Evolutionary conservation across 2,113 vertebrate species (phyloP).

Genomic region (Terrapene triunguis): DNA sequence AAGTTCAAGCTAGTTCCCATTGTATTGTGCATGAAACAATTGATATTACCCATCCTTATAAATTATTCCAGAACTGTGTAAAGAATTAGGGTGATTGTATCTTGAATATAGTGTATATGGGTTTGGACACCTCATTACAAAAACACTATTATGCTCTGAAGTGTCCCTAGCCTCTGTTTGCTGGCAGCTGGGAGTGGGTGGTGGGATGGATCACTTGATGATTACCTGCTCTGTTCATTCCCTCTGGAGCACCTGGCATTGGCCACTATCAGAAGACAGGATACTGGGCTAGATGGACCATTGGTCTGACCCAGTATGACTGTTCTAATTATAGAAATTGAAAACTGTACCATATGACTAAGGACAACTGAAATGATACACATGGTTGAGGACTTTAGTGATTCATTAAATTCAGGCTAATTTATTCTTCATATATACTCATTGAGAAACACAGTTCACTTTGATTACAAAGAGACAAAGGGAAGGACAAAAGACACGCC

Average conservation of each 20-base stretch:
- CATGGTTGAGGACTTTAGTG: not conserved
- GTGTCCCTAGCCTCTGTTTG: too few relatives aligned
- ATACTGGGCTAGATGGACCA: too few relatives aligned
- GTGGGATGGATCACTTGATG: too few relatives aligned
- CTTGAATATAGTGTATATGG: not conserved
- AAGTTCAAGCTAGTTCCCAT: not conserved
- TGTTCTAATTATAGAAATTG: not conserved
- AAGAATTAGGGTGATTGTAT: not conserved
- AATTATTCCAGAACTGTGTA: not conserved
- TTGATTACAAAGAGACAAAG: not conserved
- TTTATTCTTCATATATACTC: not conserved
- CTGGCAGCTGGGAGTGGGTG: too few relatives aligned
- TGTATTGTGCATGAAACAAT: not conserved
- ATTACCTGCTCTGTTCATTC: too few relatives aligned
- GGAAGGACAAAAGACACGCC: not conserved
- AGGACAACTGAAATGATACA: not conserved
- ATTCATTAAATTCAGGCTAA: not conserved
- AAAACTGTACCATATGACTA: not conserved
- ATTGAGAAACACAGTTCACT: not conserved
- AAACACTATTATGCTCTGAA: not conserved
- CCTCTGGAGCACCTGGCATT: too few relatives aligned
- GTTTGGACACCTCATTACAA: not conserved
- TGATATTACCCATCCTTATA: not conserved
- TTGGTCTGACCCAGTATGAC: too few relatives aligned
- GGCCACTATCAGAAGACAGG: too few relatives aligned